These are phyloP conservation scores for Aporophyla nigra DNA, from an alignment of 2,888 invertebrate species.

Conservation along the genomic window DNA sequence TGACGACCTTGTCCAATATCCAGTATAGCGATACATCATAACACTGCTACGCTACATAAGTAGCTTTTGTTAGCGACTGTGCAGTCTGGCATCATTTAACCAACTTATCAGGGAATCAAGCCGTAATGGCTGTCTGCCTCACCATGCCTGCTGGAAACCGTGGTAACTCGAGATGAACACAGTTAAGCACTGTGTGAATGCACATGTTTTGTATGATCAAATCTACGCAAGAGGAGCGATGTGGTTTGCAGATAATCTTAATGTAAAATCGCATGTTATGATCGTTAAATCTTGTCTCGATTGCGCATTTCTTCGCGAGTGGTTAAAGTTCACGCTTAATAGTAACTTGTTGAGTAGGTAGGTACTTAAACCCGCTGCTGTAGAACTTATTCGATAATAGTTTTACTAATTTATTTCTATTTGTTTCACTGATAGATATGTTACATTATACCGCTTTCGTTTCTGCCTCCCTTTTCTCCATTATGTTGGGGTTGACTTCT, in stretches of 20 bases:
- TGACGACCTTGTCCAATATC: slow-evolving; percentile 47
- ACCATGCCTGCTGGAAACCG: slow-evolving; percentile 41
- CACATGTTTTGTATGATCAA: slow-evolving; percentile 47
- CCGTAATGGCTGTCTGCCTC: slow-evolving; percentile 35
- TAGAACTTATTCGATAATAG: neutral
- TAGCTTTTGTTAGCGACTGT: slow-evolving; percentile 44
- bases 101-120: slow-evolving; percentile 71
- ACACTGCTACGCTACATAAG: slow-evolving; percentile 1
- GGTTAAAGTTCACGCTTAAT: slow-evolving; percentile 22
- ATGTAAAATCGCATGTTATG: slow-evolving; percentile 31
- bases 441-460: too few species aligned
- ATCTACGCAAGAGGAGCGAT: slow-evolving; percentile 40
- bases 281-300: slow-evolving; percentile 23
- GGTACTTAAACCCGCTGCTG: neutral
- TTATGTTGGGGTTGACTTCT: too few species aligned
- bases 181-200: slow-evolving; percentile 42
- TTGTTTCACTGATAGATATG: neutral
- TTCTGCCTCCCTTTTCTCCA: too few species aligned
- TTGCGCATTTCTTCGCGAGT: slow-evolving; percentile 19
- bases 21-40: slow-evolving; percentile 28
- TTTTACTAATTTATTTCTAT: neutral
- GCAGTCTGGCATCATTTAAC: slow-evolving; percentile 68
- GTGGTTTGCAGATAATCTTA: slow-evolving; percentile 30
- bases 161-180: slow-evolving; percentile 49
- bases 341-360: neutral